A percentile compares a stretch with the other conserved stretches of the same genome.
Conservation (phyloP, 2,113 vertebrate species). For the Cyanoramphus novaezelandiae region DNA sequence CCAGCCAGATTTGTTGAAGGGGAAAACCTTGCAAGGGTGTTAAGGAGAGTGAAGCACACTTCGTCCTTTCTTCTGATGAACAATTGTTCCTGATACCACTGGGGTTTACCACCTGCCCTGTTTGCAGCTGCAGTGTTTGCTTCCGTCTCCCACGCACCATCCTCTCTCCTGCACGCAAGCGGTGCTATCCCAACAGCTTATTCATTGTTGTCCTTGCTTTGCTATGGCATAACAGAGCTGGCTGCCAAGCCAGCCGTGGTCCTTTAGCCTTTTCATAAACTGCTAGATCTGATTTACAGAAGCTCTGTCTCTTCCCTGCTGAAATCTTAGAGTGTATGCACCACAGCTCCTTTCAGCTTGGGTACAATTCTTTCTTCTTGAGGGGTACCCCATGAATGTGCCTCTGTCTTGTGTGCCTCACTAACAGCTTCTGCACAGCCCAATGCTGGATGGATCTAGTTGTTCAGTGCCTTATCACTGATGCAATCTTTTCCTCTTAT, state of each 20-base stretch:
- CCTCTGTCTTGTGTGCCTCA: background rate
- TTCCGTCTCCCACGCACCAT: background rate
- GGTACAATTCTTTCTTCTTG: slow-evolving; percentile 1
- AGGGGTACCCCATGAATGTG: background rate
- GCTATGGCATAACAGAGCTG: background rate
- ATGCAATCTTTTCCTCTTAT: slow-evolving; percentile 13
- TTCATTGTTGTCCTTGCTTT: slow-evolving; percentile 7
- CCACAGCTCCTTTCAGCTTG: background rate
- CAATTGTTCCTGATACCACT: background rate
- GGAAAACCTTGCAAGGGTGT: background rate
- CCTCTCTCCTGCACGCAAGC: background rate
- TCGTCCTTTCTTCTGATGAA: rapidly evolving
- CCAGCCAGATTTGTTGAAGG: background rate
- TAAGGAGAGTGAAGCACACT: background rate
- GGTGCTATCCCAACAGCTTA: background rate
- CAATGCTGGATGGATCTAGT: background rate
- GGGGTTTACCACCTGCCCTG: background rate
- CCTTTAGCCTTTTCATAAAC: background rate
- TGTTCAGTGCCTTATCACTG: background rate
- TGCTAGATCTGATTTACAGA: background rate
- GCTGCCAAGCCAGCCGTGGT: background rate
- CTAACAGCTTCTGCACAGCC: background rate
- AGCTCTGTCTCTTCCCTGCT: background rate
- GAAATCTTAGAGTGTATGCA: background rate
- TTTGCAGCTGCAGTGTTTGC: background rate